Conservation (phyloP, 2,797 vertebrate genomes). For the Enteromius trimaculatus region DNA sequence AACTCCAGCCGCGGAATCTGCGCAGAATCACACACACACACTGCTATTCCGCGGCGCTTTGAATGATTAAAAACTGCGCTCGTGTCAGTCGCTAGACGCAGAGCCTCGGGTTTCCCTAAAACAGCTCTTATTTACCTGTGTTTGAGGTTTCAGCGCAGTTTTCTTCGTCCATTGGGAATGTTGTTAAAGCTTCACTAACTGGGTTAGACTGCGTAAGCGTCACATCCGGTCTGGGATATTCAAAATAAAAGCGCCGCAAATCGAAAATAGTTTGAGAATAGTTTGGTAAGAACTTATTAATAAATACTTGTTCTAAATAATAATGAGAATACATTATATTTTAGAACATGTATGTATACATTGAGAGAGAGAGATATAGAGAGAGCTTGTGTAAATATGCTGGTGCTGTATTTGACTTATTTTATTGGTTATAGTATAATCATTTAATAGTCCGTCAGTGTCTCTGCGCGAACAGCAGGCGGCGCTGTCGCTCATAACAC, state of each 20-base stretch:
- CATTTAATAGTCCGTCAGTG: background rate
- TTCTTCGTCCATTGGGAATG: constrained; percentile 28
- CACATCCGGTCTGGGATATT: background rate
- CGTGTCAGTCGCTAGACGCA: background rate
- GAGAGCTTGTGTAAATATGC: no score
- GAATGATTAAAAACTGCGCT: background rate
- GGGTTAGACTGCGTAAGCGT: background rate
- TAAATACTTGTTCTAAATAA: no score
- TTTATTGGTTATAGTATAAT: no score
- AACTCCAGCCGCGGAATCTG: background rate
- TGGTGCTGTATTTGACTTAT: no score
- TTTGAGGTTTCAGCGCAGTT: background rate
- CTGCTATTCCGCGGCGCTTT: background rate
- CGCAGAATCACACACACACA: background rate
- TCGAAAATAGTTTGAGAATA: background rate
- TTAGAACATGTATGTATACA: background rate
- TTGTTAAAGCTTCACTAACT: constrained; percentile 2
- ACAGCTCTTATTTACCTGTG: background rate
- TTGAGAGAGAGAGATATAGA: no score
- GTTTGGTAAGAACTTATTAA: background rate
- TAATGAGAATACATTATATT: background rate
- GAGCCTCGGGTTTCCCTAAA: background rate
- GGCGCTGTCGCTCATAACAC: no score
- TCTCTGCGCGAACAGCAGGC: background rate
- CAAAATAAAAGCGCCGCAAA: constrained; percentile 9